Evolutionary conservation across 30 jellyfish, hydroid and myxozoan genomes (phyloP).

Genomic region (Hydra vulgaris): DNA sequence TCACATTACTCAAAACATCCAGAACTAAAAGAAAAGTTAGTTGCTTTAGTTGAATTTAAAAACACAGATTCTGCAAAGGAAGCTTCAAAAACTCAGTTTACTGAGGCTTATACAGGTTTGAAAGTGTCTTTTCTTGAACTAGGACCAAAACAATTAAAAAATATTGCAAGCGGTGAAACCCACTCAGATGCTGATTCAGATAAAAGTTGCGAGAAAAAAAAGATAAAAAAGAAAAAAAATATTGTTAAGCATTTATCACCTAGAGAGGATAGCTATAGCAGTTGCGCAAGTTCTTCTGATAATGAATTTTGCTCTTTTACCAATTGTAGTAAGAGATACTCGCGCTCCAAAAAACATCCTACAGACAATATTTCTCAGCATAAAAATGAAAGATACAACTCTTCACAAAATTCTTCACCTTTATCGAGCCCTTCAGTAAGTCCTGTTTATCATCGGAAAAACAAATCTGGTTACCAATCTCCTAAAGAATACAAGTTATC

Average conservation of each 20-base stretch:
- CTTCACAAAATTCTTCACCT: slow-evolving; percentile 28
- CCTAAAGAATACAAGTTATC: slow-evolving; percentile 43
- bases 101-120: slow-evolving; percentile 40
- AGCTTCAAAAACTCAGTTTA: slow-evolving; percentile 35
- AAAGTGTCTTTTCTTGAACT: slow-evolving; percentile 43
- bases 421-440: slow-evolving; percentile 15
- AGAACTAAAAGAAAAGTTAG: slow-evolving; percentile 56
- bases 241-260: slow-evolving; percentile 15
- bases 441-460: slow-evolving; percentile 38
- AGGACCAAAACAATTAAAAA: slow-evolving; percentile 74
- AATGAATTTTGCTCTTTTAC: slow-evolving; percentile 61
- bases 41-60: slow-evolving; percentile 92
- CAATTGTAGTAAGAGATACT: slow-evolving; percentile 69
- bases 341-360: slow-evolving; percentile 36
- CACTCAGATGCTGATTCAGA: slow-evolving; percentile 59
- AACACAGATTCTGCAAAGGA: slow-evolving; percentile 70
- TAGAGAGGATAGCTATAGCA: slow-evolving; percentile 44
- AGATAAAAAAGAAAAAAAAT: slow-evolving; percentile 35
- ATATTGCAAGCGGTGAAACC: slow-evolving; percentile 38
- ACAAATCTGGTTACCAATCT: slow-evolving; percentile 18
- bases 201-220: slow-evolving; percentile 44
- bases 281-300: slow-evolving; percentile 80
- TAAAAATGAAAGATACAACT: slow-evolving; percentile 27
- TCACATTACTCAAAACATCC: slow-evolving; percentile 90
- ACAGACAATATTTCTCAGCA: slow-evolving; percentile 59